Base-by-base conservation (phyloP, 1,140 invertebrate species). In the Tetraneura akinire region DNA sequence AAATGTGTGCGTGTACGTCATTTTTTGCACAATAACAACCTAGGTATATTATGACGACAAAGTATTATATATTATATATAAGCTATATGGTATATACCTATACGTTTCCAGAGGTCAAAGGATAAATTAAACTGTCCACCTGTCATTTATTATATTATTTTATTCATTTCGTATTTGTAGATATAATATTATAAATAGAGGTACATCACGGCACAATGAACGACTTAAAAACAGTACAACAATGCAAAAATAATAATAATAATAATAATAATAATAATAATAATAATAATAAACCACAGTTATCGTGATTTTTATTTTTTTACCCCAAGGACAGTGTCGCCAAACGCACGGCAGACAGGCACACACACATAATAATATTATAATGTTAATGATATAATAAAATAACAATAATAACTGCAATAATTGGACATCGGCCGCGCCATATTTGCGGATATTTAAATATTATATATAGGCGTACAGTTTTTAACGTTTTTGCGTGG, bases 161-260 rank as follows among this genome's bases (percentile, higher is more conserved):
- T 18, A 3, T 21, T 42, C 10, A 45, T 45, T n/a, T 74, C n/a
- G 21, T 51, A n/a, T n/a, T n/a, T n/a, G n/a, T n/a, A n/a, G n/a
- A n/a, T n/a, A n/a, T n/a, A n/a, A n/a, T n/a, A n/a, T n/a, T n/a
- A n/a, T n/a, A n/a, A n/a, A n/a, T n/a, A n/a, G n/a, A n/a, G n/a
- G 47, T 21, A 10, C 32, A 73, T 47, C 29, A 42, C 70, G 11
- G 71, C 14, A 53, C 71, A 76, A 76, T 76, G 71, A 32, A 23
- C 55, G 74, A 60, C 74, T 78, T 78, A n/a, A 78, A 62, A 62
- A 78, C 10, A 42, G 74, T 14, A 57, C 74, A 71, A 71, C 45
- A 60, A 78, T 78, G 42, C 16, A 23, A 47, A 76, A 57, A 76
- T 42, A 26, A 29, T n/a, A 18, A 10, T 11, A 26, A 51, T n/a